phyloP scores from a whole-genome alignment of 1,140 invertebrate genomes.

The Drosophila ogumai region DNA sequence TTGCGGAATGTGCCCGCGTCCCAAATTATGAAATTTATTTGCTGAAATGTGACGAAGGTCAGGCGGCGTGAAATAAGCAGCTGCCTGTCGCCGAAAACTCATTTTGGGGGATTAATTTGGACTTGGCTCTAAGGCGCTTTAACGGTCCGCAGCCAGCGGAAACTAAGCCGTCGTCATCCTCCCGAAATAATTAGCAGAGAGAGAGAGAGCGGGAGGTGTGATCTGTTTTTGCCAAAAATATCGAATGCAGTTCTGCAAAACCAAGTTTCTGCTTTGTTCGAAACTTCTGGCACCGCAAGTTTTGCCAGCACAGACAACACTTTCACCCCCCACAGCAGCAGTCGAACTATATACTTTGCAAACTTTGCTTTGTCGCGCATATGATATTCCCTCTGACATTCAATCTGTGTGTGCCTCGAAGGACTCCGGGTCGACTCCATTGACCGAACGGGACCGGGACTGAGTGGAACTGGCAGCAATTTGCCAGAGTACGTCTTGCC shows the following conservation, averaged over 20 bases:
- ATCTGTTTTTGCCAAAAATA: constrained; percentile 49
- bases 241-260: constrained; percentile 42
- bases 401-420: constrained; percentile 60
- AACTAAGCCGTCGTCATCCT: constrained; percentile 8
- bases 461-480: constrained; percentile 41
- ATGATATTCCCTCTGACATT: constrained; percentile 77
- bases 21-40: constrained; percentile 54
- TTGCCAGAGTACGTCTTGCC: constrained; percentile 63
- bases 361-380: constrained; percentile 65
- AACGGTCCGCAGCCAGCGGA: constrained; percentile 37
- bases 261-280: constrained; percentile 62
- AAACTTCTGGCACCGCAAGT: constrained; percentile 68
- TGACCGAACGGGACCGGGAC: constrained; percentile 43
- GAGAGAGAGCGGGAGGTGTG: constrained; percentile 27
- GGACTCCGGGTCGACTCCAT: constrained; percentile 49
- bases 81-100: constrained; percentile 63
- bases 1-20: constrained; percentile 39
- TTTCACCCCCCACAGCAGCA: constrained; percentile 12
- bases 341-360: constrained; percentile 18
- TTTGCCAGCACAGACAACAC: constrained; percentile 59
- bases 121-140: constrained; percentile 65
- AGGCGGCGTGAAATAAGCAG: constrained; percentile 54
- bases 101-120: constrained; percentile 74
- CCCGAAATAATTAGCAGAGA: constrained; percentile 53
- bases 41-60: constrained; percentile 45